Evolutionary conservation across 2,797 vertebrate genomes (phyloP), one percentile per base, ranked within the genome.

Genomic region (Basileuterus tristriatus): DNA sequence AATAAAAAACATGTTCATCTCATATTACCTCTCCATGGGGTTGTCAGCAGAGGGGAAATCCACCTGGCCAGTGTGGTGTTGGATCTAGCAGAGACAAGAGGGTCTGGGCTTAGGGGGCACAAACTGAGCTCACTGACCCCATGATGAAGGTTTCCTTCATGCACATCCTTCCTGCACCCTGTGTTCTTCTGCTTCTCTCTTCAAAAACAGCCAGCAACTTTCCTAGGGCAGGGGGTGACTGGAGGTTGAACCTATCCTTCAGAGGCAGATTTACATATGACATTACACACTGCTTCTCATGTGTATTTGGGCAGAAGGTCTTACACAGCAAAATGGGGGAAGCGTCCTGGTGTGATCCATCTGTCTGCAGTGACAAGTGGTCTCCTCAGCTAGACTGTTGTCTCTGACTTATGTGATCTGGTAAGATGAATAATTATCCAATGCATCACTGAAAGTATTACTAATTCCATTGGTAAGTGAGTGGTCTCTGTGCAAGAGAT

Each of bases 241-340:
- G 0, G 24, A 91, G 67, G 71, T 89, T 77, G 92, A 87, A 94
- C 58, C 65, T 56, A 8, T 59, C 60, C 52, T 65, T 70, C 68
- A 41, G 77, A 75, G 84, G 17, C 30, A 49, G 39, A 39, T 96
- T 88, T 94, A 32, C 86, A 50, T 77, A 39, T 84, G 84, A 87
- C 81, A 77, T 50, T 83, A 60, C 46, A 63, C 15, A 8, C 72
- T 65, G 36, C 53, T 72, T 74, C 80, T 69, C 29, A 1, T 36
- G 49, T 58, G 64, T 77, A 21, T 86, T 78, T 41, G 44, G 64
- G 63, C 52, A 58, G 63, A 68, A 93, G 72, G 50, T 63, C 92
- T 97, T 92, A 88, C 30, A 26, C 41, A 79, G 83, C 89, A 87
- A 81, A 89, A 92, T 44, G 41, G 29, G 36, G 83, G 70, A 14